These are phyloP conservation scores for Diplosoma virens DNA, from an alignment of 23 tunicate genomes.

Conservation along the genomic window DNA sequence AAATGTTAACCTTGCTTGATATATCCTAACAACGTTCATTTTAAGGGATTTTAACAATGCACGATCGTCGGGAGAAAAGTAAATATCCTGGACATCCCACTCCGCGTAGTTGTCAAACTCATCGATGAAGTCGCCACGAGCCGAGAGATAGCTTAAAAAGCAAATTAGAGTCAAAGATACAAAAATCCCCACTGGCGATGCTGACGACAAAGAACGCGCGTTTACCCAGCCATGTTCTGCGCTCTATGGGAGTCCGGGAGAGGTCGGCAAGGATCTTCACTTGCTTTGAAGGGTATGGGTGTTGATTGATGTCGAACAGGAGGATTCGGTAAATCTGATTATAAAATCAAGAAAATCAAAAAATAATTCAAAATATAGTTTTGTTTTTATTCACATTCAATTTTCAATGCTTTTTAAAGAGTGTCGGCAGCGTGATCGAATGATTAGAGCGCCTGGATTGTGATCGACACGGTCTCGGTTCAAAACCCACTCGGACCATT, in stretches of 20 bases:
- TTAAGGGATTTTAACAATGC: slow-evolving; percentile 57
- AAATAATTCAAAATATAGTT: too few relatives aligned
- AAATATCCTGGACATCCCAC: slow-evolving; percentile 73
- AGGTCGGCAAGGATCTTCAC: slow-evolving; percentile 91
- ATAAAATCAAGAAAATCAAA: too few relatives aligned
- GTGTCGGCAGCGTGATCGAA: too few relatives aligned
- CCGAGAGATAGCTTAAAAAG: too few relatives aligned
- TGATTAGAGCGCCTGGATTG: too few relatives aligned
- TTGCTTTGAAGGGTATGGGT: slow-evolving; percentile 85
- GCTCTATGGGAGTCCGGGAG: slow-evolving; percentile 89
- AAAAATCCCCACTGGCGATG: neutral
- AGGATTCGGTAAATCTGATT: slow-evolving; percentile 72
- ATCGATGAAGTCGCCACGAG: slow-evolving; percentile 80
- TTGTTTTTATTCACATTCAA: too few relatives aligned
- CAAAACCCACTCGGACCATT: too few relatives aligned
- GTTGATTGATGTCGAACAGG: slow-evolving; percentile 30
- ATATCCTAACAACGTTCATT: slow-evolving; percentile 66
- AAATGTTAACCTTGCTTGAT: slow-evolving; percentile 64
- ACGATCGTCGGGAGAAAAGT: slow-evolving; percentile 69
- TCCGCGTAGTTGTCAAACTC: slow-evolving; percentile 78
- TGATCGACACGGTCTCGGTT: too few relatives aligned
- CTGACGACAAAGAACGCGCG: neutral
- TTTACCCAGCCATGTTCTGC: slow-evolving; percentile 81
- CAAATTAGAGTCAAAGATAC: too few relatives aligned
- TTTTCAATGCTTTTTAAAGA: too few relatives aligned